Base-by-base conservation (phyloP, 1,140 invertebrate species). In the Temnothorax nylanderi region DNA sequence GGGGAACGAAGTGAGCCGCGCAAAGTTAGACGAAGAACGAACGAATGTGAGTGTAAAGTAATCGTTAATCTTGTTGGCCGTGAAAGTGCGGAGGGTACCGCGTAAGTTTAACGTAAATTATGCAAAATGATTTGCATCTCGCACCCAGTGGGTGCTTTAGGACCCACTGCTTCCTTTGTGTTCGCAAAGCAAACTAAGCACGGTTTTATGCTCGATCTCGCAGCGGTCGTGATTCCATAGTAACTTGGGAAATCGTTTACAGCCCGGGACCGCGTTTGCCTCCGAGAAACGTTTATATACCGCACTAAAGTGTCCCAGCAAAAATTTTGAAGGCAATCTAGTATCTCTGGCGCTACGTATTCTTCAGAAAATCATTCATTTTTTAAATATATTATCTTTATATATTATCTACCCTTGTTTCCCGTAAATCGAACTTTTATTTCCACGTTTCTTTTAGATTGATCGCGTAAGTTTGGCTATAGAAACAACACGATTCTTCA, bases 21-120 rank as follows among this genome's bases (percentile, higher is more conserved):
- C 18, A 6, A n/a, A 82, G 67, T 54, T 81, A 41, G 7, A 84
- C 26, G 67, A 84, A 60, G 85, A 87, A 64, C 81, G 81, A 67
- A 77, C 37, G 56, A 87, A 87, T 85, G 88, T 84, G 87, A 87
- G 88, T 84, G 84, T 69, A 76, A 89, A 92, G 89, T 92, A 93
- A 93, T 92, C 91, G 92, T 92, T 93, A 91, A 93, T 93, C 90
- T 91, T 87, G 90, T 89, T 91, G 86, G 74, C 72, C 47, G 81
- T 60, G 80, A 84, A 71, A 89, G 49, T 71, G 75, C 74, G 67
- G 51, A 69, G 71, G 69, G 72, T 56, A 49, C 62, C 64, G 87
- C 85, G 88, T 88, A 92, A 93, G 88, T 93, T 93, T 85, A 89
- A 89, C 87, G 64, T 89, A 69, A 93, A 93, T 93, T 93, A 93